Evolutionary conservation across 2,888 invertebrate genomes (phyloP).

Genomic region (Dolichomitus sp.): DNA sequence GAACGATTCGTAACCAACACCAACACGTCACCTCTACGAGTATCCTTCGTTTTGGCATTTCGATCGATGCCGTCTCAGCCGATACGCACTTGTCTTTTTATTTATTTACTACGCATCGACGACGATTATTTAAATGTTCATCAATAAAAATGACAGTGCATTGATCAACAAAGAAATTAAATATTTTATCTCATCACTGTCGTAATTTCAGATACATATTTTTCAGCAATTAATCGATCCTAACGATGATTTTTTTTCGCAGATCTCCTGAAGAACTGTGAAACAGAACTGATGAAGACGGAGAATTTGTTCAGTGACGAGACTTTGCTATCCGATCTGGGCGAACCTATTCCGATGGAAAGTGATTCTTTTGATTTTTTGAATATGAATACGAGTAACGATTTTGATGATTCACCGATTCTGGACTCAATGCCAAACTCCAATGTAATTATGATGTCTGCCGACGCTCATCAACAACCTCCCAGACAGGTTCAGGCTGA

Average conservation of each 20-base stretch:
- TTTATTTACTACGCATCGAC: not conserved
- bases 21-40: not conserved
- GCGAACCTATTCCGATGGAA: slow-evolving; percentile 86
- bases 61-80: not conserved
- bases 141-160: not conserved
- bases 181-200: not conserved
- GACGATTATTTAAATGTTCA: not conserved
- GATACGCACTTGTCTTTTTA: not conserved
- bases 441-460: slow-evolving; percentile 50
- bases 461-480: slow-evolving; percentile 1
- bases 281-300: slow-evolving; percentile 89
- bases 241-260: slow-evolving; percentile 76
- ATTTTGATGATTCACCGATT: slow-evolving; percentile 67
- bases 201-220: not conserved
- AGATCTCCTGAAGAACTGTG: slow-evolving; percentile 91
- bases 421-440: slow-evolving; percentile 67
- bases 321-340: slow-evolving; percentile 86
- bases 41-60: not conserved
- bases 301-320: slow-evolving; percentile 87
- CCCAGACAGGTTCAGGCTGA: slow-evolving; percentile 61
- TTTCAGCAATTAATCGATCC: slow-evolving; percentile 3
- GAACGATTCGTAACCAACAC: slow-evolving; percentile 11
- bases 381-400: slow-evolving; percentile 77
- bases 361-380: slow-evolving; percentile 86
- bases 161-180: not conserved